A percentile compares a stretch with the other conserved stretches of the same genome.
Conservation (phyloP, 2,888 invertebrate genomes). For the Tenthredo mesomela region DNA sequence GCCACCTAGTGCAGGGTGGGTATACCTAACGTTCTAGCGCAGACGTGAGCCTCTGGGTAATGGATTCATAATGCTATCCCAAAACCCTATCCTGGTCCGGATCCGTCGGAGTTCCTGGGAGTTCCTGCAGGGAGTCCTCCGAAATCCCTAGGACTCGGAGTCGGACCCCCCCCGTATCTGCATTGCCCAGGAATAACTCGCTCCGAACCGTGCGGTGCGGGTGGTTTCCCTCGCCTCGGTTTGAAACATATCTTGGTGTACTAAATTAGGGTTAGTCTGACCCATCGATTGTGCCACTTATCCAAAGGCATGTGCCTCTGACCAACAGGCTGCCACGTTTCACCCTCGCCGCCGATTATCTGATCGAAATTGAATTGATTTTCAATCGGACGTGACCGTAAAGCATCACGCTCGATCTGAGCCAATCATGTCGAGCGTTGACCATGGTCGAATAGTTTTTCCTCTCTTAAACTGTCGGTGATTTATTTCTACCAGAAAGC, state of each 20-base stretch:
- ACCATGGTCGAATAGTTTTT: neutral
- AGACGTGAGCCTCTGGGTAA: slow-evolving; percentile 48
- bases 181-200: slow-evolving; percentile 47
- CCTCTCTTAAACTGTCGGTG: neutral
- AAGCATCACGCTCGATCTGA: neutral
- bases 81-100: slow-evolving; percentile 41
- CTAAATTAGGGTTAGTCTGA: slow-evolving; percentile 51
- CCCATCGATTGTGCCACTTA: slow-evolving; percentile 47
- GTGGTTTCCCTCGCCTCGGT: neutral
- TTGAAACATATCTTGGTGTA: slow-evolving; percentile 47
- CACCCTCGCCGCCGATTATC: slow-evolving; percentile 23
- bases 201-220: neutral
- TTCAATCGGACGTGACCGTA: slow-evolving; percentile 22
- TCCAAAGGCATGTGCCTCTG: slow-evolving; percentile 43
- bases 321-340: slow-evolving; percentile 32
- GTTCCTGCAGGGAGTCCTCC: slow-evolving; percentile 44
- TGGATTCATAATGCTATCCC: slow-evolving; percentile 53
- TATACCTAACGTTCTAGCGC: slow-evolving; percentile 32
- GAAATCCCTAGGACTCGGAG: slow-evolving; percentile 38
- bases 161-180: slow-evolving; percentile 39
- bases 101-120: slow-evolving; percentile 35
- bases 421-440: slow-evolving; percentile 28
- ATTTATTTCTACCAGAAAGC: neutral
- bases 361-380: slow-evolving; percentile 45
- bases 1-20: neutral